A percentile compares a stretch with the other conserved stretches of the same genome.
These are phyloP conservation scores for Copsychus sechellarum DNA, from an alignment of 2,113 vertebrate genomes.

Conservation along the genomic window DNA sequence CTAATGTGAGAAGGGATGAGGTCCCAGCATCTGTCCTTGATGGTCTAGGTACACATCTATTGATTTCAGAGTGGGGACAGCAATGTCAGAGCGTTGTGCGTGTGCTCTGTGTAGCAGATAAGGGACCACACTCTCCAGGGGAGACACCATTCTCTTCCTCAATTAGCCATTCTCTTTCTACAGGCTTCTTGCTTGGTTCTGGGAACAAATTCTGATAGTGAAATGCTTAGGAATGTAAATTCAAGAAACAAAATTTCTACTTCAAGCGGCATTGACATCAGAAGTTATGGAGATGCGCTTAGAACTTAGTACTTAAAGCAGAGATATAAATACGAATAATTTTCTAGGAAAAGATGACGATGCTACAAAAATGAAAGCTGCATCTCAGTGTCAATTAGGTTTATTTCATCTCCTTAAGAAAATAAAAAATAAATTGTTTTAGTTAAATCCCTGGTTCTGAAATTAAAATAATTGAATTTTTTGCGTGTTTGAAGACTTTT, in stretches of 20 bases:
- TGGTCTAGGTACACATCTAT: background rate
- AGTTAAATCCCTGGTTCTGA: background rate
- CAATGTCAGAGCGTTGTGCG: background rate
- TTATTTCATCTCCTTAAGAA: background rate
- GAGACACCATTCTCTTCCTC: background rate
- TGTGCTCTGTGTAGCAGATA: background rate
- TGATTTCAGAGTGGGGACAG: conserved; percentile 27
- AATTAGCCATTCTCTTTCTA: background rate
- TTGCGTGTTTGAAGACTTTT: background rate
- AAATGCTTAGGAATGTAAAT: background rate
- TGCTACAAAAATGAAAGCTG: background rate
- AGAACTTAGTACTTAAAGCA: background rate
- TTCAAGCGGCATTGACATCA: background rate
- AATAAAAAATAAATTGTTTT: background rate
- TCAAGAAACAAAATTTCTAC: background rate
- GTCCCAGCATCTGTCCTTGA: conserved; percentile 41
- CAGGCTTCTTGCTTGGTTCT: background rate
- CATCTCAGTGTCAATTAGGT: background rate
- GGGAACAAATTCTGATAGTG: background rate
- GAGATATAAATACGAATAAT: background rate
- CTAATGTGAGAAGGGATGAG: conserved; percentile 47
- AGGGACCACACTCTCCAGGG: background rate
- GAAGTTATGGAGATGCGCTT: background rate
- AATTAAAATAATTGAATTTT: background rate
- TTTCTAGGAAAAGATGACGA: background rate